Evolutionary conservation across 1,140 invertebrate species (phyloP).

Genomic region (Eueides isabella): DNA sequence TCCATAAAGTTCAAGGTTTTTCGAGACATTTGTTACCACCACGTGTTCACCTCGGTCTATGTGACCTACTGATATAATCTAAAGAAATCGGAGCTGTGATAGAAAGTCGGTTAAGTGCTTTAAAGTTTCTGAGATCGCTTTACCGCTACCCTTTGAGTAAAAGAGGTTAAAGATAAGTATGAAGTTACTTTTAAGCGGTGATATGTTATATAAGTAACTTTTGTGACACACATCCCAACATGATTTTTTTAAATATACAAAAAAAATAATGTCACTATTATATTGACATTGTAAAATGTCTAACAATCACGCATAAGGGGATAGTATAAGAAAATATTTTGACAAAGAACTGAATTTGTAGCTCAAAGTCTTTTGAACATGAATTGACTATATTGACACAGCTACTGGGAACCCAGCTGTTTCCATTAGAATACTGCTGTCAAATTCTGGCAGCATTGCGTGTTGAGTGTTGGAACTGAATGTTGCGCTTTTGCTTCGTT

Average conservation of each 20-base stretch:
- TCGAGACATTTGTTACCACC: constrained; percentile 12
- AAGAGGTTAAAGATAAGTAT: constrained; percentile 27
- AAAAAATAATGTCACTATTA: no score
- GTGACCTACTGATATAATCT: constrained; percentile 27
- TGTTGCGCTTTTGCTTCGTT: no score
- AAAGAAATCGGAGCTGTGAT: constrained; percentile 28
- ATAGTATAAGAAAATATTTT: no score
- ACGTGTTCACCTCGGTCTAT: constrained; percentile 17
- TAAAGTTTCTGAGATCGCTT: constrained; percentile 37
- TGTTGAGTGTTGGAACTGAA: no score
- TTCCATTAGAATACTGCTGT: no score
- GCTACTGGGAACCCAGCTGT: no score
- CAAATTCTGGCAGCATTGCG: no score
- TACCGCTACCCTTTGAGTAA: constrained; percentile 27
- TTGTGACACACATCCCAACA: not conserved
- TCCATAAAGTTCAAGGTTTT: constrained; percentile 32
- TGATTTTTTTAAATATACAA: not conserved
- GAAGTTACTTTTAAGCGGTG: not conserved
- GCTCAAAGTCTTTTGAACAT: no score
- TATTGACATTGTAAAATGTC: no score
- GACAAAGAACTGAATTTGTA: no score
- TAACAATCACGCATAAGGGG: no score
- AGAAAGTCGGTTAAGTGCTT: constrained; percentile 39
- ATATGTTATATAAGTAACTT: not conserved
- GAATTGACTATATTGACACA: no score